Percentiles rank a stretch among this genome's conserved stretches.
Conservation (phyloP, 1,140 invertebrate species). For the Platorchestia sp. region DNA sequence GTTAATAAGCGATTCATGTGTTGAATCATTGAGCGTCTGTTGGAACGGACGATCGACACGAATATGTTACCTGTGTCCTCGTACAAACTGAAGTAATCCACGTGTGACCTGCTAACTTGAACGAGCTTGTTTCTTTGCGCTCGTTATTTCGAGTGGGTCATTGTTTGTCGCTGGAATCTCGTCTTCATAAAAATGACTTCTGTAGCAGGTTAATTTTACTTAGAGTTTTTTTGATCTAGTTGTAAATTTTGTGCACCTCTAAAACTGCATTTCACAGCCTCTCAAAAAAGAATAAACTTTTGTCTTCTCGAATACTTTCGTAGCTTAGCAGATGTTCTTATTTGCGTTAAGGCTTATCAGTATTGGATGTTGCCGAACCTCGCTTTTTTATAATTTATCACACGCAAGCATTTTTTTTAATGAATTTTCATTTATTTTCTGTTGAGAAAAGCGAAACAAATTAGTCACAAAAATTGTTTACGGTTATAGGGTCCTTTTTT, state of each 20-base stretch:
- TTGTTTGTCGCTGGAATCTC: background rate
- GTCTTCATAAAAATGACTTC: too few relatives aligned
- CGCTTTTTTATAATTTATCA: background rate
- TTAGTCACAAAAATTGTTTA: background rate
- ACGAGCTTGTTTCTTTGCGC: background rate
- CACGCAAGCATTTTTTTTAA: background rate
- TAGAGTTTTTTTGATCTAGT: background rate
- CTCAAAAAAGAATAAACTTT: background rate
- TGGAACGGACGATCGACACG: too few relatives aligned
- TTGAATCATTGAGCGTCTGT: too few relatives aligned
- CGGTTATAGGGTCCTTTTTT: background rate
- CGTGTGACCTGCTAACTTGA: too few relatives aligned
- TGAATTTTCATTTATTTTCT: background rate
- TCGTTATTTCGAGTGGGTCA: background rate
- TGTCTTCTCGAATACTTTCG: background rate
- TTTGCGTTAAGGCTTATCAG: background rate
- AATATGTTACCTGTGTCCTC: too few relatives aligned
- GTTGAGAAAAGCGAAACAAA: background rate
- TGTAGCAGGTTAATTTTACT: background rate
- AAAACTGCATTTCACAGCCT: background rate
- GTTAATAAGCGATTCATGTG: too few relatives aligned
- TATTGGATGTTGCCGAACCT: background rate
- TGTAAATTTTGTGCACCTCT: background rate
- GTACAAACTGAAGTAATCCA: too few relatives aligned
- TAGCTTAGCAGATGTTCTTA: background rate